Evolutionary conservation across 1,140 invertebrate genomes (phyloP).

Genomic region (Aphaenogaster rudis): DNA sequence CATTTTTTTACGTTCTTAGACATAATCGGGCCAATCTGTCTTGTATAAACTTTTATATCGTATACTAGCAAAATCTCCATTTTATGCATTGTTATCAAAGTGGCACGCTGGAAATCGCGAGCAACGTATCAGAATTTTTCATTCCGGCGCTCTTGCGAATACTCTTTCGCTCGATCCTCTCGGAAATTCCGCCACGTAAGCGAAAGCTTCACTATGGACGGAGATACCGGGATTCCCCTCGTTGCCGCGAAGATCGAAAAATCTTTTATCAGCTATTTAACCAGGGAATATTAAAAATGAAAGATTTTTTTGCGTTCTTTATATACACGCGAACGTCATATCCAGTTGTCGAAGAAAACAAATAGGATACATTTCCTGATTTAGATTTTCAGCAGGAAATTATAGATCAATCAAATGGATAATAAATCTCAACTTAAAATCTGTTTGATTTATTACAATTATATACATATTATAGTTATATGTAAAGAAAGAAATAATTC

Average conservation of each 20-base stretch:
- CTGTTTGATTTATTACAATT: background rate
- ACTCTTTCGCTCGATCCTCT: conserved; percentile 28
- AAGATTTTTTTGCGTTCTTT: conserved; percentile 33
- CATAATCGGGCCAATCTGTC: conserved; percentile 1
- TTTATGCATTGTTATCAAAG: conserved; percentile 49
- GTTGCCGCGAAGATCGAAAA: conserved; percentile 43
- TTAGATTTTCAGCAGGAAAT: background rate
- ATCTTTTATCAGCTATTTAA: conserved; percentile 68
- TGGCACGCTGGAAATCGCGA: conserved; percentile 31
- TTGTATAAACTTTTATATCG: conserved; percentile 1
- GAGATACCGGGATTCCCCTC: background rate
- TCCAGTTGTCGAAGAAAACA: background rate
- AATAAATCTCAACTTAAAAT: background rate
- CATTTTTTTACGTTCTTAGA: background rate
- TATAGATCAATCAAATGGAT: conserved; percentile 14
- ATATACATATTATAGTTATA: background rate
- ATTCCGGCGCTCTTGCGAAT: conserved; percentile 49
- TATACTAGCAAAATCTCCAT: conserved; percentile 30
- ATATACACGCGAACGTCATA: conserved; percentile 38
- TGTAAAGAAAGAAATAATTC: background rate
- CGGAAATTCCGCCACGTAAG: conserved; percentile 11
- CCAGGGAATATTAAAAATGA: conserved; percentile 60
- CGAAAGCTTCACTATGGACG: conserved; percentile 32
- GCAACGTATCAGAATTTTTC: conserved; percentile 57
- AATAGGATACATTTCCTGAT: background rate